Evolutionary conservation across 2,797 vertebrate species (phyloP).

Genomic region (Hafferia zeledoni): DNA sequence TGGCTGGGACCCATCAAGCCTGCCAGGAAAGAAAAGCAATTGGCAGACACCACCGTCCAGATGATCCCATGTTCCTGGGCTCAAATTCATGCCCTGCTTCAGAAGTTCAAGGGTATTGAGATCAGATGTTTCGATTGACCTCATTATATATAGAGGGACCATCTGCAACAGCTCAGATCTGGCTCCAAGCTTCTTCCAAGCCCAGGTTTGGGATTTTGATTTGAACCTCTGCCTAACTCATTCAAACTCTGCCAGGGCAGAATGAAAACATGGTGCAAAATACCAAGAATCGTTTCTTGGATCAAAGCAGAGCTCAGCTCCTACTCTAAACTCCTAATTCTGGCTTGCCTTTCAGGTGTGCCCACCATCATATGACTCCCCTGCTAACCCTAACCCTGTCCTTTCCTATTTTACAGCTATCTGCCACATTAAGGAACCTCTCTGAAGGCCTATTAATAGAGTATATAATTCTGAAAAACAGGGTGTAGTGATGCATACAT

Average conservation of each 20-base stretch:
- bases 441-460: neutral
- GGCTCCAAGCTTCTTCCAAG: conserved; percentile 30
- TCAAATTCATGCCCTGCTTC: conserved; percentile 8
- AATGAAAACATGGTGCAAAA: neutral
- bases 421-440: neutral
- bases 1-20: neutral
- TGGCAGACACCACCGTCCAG: conserved; percentile 31
- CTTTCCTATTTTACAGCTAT: neutral
- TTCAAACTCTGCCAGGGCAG: conserved; percentile 19
- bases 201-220: conserved; percentile 20
- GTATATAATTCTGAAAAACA: neutral
- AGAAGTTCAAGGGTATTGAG: conserved; percentile 49
- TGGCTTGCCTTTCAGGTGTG: neutral
- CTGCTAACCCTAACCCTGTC: neutral
- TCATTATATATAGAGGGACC: conserved; percentile 42
- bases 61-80: conserved; percentile 14
- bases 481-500: neutral
- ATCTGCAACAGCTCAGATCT: conserved; percentile 56
- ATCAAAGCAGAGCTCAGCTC: neutral
- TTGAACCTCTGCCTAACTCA: conserved; percentile 36
- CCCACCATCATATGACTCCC: neutral
- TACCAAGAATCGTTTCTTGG: neutral
- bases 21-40: conserved; percentile 34
- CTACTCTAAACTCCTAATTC: neutral
- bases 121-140: conserved; percentile 61